Evolutionary conservation across 2,888 invertebrate species (phyloP).

Genomic region (Luperina nickerlii): DNA sequence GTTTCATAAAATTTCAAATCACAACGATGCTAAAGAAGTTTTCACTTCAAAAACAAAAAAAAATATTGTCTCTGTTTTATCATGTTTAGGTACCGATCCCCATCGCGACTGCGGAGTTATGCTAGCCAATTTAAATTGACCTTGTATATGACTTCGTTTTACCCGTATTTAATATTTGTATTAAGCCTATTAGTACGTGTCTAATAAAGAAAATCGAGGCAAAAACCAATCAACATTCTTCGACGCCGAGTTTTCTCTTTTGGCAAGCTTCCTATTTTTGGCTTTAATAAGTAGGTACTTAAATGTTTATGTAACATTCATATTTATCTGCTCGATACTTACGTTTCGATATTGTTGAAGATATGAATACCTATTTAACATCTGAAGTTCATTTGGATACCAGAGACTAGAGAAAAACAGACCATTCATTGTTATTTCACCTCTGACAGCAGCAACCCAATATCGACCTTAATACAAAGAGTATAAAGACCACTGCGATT

Average conservation of each 20-base stretch:
- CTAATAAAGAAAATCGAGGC: no score
- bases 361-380: background rate
- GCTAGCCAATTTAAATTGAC: no score
- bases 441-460: no score
- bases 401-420: background rate
- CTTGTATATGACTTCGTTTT: background rate
- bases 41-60: no score
- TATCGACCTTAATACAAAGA: background rate
- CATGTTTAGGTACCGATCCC: no score
- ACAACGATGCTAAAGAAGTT: no score
- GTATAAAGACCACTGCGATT: background rate
- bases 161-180: no score
- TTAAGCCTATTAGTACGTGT: background rate
- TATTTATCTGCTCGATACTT: background rate
- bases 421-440: no score
- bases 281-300: background rate
- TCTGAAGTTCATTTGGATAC: background rate
- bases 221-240: background rate
- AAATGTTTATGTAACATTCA: background rate
- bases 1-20: no score
- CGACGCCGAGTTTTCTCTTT: background rate
- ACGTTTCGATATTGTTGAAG: background rate
- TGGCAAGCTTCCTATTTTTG: background rate
- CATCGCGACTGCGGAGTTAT: no score
- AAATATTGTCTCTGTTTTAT: no score